Base-by-base conservation (phyloP, 2,797 vertebrate genomes). In the Xenops minutus region DNA sequence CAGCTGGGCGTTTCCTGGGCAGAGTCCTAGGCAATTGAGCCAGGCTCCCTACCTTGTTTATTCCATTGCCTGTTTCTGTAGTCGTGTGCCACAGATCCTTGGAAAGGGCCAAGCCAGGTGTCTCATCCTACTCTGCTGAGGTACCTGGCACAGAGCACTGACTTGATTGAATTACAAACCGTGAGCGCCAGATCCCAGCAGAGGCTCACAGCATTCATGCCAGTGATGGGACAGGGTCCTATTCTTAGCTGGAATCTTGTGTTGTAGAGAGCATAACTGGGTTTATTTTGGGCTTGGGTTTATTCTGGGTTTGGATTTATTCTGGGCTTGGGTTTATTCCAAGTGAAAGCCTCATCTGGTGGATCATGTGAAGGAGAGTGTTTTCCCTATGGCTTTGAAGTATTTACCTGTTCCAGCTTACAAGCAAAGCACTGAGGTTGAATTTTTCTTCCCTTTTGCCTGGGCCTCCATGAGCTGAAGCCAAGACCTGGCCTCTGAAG, bases 1-100 rank as follows among this genome's bases (percentile, higher is more conserved):
- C 15, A 13, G 64, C 78, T 39, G 54, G 48, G 55, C 27, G 44
- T 48, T 61, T 52, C 63, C 73, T 52, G 22, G 58, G 29, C 32
- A 55, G 29, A 46, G 48, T 49, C 73, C 44, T 14, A 54, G 37
- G 7, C 37, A 46, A 44, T 34, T 2, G 6, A 72, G 56, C 64
- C 37, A 48, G n/a, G 15, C 49, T 46, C 9, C 0, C 0, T 36
- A 3, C 32, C 2, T 36, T 18, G 13, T 39, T 44, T 46, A 5
- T 24, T 32, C 56, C 7, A 2, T 37, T 84, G 36, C 12, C 49
- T 48, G 26, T 88, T 66, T 61, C 46, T 4, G 23, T 39, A 54
- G n/a, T 9, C 2, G 37, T 54, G 66, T 77, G 79, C 43, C 58
- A 44, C 73, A 14, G 63, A 14, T 52, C 49, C 81, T 59, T 59